A percentile compares a stretch with the other conserved stretches of the same genome.
Evolutionary conservation across 1,140 invertebrate genomes (phyloP).

Genomic region (Andricus grossulariae): DNA sequence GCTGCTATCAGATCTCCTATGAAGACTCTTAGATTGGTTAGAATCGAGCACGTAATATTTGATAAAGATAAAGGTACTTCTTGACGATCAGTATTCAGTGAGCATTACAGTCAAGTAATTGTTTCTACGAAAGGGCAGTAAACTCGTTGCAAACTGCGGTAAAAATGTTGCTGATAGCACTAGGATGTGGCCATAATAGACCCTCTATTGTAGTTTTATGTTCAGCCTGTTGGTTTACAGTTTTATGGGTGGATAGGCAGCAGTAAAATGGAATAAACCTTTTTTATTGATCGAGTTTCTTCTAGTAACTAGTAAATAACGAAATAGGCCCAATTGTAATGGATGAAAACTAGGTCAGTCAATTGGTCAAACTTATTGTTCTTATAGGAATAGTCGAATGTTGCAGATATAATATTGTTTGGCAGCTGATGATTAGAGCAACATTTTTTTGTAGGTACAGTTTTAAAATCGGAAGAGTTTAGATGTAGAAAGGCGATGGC

Average conservation of each 20-base stretch:
- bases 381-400: background rate
- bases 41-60: too few species aligned
- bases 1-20: too few species aligned
- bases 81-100: background rate
- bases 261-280: slow-evolving; percentile 19
- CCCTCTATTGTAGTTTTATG: slow-evolving; percentile 3
- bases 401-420: background rate
- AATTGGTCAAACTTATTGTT: background rate
- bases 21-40: too few species aligned
- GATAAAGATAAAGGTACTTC: too few species aligned
- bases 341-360: background rate
- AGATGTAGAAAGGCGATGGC: background rate
- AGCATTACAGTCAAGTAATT: background rate
- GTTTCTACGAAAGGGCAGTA: background rate
- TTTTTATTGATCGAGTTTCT: background rate
- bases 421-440: too few species aligned
- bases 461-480: background rate
- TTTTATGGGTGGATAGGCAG: slow-evolving; percentile 11
- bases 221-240: background rate
- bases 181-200: background rate
- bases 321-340: background rate
- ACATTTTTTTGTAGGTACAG: background rate
- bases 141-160: background rate
- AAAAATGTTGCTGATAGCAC: slow-evolving; percentile 3
- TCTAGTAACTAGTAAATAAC: background rate